Evolutionary conservation across 2,888 invertebrate genomes (phyloP).

Genomic region (Blera fallax): DNA sequence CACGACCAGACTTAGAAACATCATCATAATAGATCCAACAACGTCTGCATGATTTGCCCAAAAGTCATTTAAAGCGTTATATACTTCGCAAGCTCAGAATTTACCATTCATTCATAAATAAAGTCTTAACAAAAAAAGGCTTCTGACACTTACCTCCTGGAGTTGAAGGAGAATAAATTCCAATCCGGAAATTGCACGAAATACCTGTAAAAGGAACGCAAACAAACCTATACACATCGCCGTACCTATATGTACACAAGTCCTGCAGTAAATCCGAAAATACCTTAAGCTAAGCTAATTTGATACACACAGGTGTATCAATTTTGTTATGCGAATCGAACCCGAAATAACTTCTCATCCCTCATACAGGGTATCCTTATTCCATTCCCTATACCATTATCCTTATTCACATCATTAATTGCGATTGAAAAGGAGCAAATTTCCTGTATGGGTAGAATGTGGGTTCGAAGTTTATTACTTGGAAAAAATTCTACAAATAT

Average conservation of each 20-base stretch:
- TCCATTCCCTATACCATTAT: conserved; percentile 14
- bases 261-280: neutral
- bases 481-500: conserved; percentile 17
- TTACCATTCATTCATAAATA: neutral
- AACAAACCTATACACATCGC: neutral
- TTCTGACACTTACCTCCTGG: neutral
- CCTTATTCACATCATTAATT: conserved; percentile 52
- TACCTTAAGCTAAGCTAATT: neutral
- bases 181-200: neutral
- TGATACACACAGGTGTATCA: neutral
- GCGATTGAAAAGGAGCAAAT: conserved; percentile 36
- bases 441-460: conserved; percentile 10
- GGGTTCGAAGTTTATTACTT: conserved; percentile 27
- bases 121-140: neutral
- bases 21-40: no score
- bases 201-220: neutral
- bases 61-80: no score
- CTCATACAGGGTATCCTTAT: neutral
- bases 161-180: neutral
- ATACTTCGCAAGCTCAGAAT: no score
- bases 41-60: no score
- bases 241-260: neutral
- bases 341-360: neutral
- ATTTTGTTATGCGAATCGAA: neutral
- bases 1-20: no score